Base-by-base conservation (phyloP, 2,888 invertebrate species). In the Meteorus colon region DNA sequence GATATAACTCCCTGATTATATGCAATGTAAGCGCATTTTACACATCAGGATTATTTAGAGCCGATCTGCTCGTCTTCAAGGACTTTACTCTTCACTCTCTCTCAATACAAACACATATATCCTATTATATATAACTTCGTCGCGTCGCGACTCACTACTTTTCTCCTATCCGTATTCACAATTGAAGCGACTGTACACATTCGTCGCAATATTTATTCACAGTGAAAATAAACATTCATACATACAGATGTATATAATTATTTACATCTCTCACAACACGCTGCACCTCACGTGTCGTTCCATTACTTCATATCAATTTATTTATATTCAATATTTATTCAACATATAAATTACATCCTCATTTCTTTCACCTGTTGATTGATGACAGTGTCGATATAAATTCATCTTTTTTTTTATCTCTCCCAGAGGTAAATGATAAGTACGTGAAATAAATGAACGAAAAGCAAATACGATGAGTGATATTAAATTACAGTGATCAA, bases 61-160 rank as follows among this genome's bases (percentile, higher is more conserved):
- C 80, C 82, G 79, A 76, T 66, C 80, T 78, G 82, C 79, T 82
- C 82, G 82, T 85, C 84, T 83, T 83, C 84, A 85, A 85, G 85
- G 85, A 82, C 59, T 72, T 78, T 72, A 78, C 80, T 79, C 78
- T 80, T 81, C 77, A 82, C 84, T 76, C 82, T 85, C 84, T 80
- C 77, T 75, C 10, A 4, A 48, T 48, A 48, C 14, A 48, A 4
- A n/a, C n/a, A 48, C n/a, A 14, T 48, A 48, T 45, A 45, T 45
- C 14, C 45, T 45, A 45, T 45, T 16, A 27, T 48, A 45, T 29
- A 45, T 67, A 24, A 24, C 24, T 16, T 41, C 24, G 37, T 24
- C 75, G 69, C n/a, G n/a, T 67, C 75, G 69, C 74, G 67, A 74
- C 63, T 75, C 74, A 60, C 77, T 68, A 60, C 59, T 27, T 60